These are phyloP conservation scores for Mormyrus lacerda DNA, from an alignment of 2,113 vertebrate genomes.

Conservation along the genomic window DNA sequence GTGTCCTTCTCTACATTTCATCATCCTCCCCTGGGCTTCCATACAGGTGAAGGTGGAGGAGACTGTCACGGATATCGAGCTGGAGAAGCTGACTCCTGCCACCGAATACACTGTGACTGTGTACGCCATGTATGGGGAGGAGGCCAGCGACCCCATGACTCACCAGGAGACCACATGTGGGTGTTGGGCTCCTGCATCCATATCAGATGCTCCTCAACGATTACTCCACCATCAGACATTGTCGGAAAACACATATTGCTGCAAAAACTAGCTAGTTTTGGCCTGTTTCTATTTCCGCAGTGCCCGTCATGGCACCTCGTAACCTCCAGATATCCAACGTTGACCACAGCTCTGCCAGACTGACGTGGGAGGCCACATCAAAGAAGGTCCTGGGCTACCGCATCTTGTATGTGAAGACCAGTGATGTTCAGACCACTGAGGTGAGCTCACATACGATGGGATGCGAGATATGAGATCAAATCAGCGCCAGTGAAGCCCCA, in stretches of 20 bases:
- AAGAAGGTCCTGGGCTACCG: conserved; percentile 71
- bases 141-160: conserved; percentile 92
- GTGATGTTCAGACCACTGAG: conserved; percentile 79
- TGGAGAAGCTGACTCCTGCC: conserved; percentile 72
- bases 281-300: conserved; percentile 44
- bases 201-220: neutral
- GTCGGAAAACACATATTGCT: neutral
- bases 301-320: conserved; percentile 71
- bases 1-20: neutral
- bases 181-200: conserved; percentile 31
- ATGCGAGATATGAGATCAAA: neutral
- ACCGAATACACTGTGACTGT: conserved; percentile 95
- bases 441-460: conserved; percentile 47
- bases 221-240: neutral
- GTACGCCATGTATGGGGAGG: conserved; percentile 93
- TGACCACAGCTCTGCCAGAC: conserved; percentile 70
- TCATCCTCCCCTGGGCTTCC: neutral
- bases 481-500: neutral
- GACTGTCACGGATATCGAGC: conserved; percentile 71
- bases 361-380: conserved; percentile 78
- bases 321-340: conserved; percentile 79
- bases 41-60: conserved; percentile 80
- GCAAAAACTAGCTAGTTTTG: neutral
- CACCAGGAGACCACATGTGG: conserved; percentile 87
- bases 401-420: conserved; percentile 78